Base-by-base conservation (phyloP, 2,888 invertebrate species). In the Cremastobaeus sp. region DNA sequence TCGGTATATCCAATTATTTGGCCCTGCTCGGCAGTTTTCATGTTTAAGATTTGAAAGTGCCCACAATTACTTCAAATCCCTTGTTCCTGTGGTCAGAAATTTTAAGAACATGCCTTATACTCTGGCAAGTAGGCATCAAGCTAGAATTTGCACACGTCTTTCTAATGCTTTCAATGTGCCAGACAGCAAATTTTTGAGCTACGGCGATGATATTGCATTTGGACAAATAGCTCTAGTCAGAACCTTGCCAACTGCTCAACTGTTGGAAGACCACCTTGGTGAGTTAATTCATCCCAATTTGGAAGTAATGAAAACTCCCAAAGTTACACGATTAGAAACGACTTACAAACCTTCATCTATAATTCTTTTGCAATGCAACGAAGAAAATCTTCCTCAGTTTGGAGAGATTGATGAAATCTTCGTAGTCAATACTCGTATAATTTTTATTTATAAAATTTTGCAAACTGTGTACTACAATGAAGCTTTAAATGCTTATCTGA, bases 21-120 rank as follows among this genome's bases (percentile, higher is more conserved):
- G n/a, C n/a, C n/a, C 76, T 39, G 48, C 65, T 5, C 45, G 76
- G 9, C 76, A 76, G 12, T 72, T 72, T 8, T 69, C 69, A 68
- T 66, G 66, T 18, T 76, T 78, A 43, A 18, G 72, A 48, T 77
- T 77, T 32, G 76, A 78, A 68, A 50, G 54, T 28, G 21, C 68
- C 2, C 78, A 77, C 52, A 48, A 18, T 28, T 69, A 43, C 32
- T 72, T 73, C 35, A 77, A 74, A 64, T n/a, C 37, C 3, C 25
- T 76, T n/a, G n/a, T n/a, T n/a, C n/a, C n/a, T n/a, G n/a, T n/a
- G n/a, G n/a, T n/a, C n/a, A n/a, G n/a, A n/a, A n/a, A n/a, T n/a
- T n/a, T n/a, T n/a, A n/a, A n/a, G n/a, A n/a, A n/a, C n/a, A n/a
- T n/a, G n/a, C n/a, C n/a, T n/a, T n/a, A n/a, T n/a, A n/a, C n/a